phyloP scores from a whole-genome alignment of 64 coral and sea anemone genomes.

The Porites australiensis region DNA sequence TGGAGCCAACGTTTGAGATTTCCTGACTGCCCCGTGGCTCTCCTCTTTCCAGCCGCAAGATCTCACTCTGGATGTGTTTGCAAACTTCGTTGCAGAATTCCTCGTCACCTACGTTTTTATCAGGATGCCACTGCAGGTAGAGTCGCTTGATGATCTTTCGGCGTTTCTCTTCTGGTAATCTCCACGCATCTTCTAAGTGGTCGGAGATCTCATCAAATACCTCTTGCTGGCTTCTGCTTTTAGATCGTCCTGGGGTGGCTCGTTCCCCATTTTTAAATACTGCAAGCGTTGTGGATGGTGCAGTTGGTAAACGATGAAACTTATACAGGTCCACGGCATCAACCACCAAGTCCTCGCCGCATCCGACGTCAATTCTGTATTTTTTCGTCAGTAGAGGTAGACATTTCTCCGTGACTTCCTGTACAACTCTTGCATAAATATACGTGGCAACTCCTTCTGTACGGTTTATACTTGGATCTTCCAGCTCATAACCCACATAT shows the following conservation, averaged over 20 bases:
- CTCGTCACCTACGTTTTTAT: constrained; percentile 80
- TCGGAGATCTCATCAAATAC: constrained; percentile 40
- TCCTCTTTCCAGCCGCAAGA: constrained; percentile 61
- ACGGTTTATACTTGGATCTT: constrained; percentile 75
- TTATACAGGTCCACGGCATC: constrained; percentile 81
- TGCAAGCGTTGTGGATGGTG: not conserved
- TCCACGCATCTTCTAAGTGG: constrained; percentile 76
- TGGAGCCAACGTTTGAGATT: not conserved
- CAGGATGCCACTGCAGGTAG: constrained; percentile 75
- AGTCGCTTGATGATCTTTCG: constrained; percentile 78
- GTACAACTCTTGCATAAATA: constrained; percentile 76
- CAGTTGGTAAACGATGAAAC: constrained; percentile 37
- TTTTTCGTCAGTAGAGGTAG: constrained; percentile 16
- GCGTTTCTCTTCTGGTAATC: constrained; percentile 54
- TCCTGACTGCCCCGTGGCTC: not conserved
- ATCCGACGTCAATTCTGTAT: constrained; percentile 78
- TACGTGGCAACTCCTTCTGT: constrained; percentile 68
- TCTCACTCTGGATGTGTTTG: constrained; percentile 62
- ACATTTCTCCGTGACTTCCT: constrained; percentile 36
- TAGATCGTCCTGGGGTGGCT: not conserved
- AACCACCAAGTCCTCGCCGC: constrained; percentile 47
- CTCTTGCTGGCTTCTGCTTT: not conserved
- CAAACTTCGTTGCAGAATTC: constrained; percentile 73
- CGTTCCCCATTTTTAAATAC: not conserved
- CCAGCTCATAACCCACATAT: constrained; percentile 84